Conservation (phyloP, 2,797 vertebrate species). For the Xyrichtys novacula region DNA sequence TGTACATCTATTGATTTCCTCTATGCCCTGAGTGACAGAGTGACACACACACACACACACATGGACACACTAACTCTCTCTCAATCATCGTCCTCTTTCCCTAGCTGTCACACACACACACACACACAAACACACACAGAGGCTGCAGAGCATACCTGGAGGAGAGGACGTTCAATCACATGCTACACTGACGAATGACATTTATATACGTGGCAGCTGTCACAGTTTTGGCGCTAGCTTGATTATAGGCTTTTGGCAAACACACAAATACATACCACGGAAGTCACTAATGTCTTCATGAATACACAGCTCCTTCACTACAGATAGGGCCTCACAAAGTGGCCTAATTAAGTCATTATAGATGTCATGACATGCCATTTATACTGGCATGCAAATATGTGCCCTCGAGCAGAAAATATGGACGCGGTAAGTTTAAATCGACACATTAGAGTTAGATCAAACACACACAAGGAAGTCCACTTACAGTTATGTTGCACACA, state of each 20-base stretch:
- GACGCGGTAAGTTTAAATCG: slow-evolving; percentile 28
- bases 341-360: slow-evolving; percentile 74
- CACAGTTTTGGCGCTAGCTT: slow-evolving; percentile 47
- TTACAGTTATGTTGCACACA: slow-evolving; percentile 70
- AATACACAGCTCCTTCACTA: slow-evolving; percentile 28
- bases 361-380: slow-evolving; percentile 63
- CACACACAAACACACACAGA: slow-evolving; percentile 24
- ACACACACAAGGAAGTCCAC: slow-evolving; percentile 61
- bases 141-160: slow-evolving; percentile 59
- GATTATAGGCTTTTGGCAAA: slow-evolving; percentile 44
- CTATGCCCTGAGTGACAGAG: slow-evolving; percentile 63
- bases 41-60: slow-evolving; percentile 44
- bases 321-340: slow-evolving; percentile 62
- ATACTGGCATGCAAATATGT: slow-evolving; percentile 48
- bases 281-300: slow-evolving; percentile 59
- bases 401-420: slow-evolving; percentile 38
- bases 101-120: slow-evolving; percentile 25
- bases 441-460: slow-evolving; percentile 11
- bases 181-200: slow-evolving; percentile 53
- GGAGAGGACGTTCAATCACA: slow-evolving; percentile 63
- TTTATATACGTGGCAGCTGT: slow-evolving; percentile 62
- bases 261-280: slow-evolving; percentile 37
- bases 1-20: slow-evolving; percentile 75
- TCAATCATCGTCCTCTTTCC: slow-evolving; percentile 50
- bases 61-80: slow-evolving; percentile 36